phyloP scores from a whole-genome alignment of 2,888 invertebrate genomes.

The Rhagonycha fulva region DNA sequence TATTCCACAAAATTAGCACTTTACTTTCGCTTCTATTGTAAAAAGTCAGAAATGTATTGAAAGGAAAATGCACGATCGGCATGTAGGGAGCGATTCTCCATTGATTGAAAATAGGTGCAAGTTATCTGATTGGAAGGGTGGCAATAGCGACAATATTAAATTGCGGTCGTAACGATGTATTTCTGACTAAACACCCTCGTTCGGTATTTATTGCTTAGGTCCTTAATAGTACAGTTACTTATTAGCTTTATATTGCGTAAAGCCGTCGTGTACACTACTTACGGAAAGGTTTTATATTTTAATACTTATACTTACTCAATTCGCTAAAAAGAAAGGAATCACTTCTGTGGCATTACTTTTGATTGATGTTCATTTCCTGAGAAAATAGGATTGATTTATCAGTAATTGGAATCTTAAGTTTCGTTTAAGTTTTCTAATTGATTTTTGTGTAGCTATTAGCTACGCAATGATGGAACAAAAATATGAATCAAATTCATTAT shows the following conservation, averaged over 20 bases:
- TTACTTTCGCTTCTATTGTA: neutral
- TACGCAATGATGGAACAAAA: too few relatives aligned
- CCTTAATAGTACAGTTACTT: neutral
- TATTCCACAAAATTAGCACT: neutral
- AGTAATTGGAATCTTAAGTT: too few relatives aligned
- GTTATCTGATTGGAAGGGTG: constrained; percentile 8
- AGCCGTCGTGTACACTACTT: neutral
- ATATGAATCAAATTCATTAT: too few relatives aligned
- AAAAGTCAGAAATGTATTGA: neutral
- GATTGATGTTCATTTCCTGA: too few relatives aligned
- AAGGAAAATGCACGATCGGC: neutral
- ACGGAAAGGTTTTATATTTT: neutral
- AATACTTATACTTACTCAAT: neutral
- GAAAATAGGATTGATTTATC: too few relatives aligned
- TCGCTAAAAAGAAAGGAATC: neutral
- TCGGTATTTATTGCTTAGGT: neutral
- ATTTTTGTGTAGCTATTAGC: too few relatives aligned
- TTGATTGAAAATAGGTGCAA: constrained; percentile 4
- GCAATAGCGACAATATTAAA: neutral
- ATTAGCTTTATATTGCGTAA: neutral
- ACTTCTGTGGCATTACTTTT: too few relatives aligned
- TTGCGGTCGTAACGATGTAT: neutral
- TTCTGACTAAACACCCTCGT: neutral
- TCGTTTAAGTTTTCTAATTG: too few relatives aligned
- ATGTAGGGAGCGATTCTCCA: neutral